Conservation (phyloP, 2,113 vertebrate genomes). For the Ginglymostoma cirratum region DNA sequence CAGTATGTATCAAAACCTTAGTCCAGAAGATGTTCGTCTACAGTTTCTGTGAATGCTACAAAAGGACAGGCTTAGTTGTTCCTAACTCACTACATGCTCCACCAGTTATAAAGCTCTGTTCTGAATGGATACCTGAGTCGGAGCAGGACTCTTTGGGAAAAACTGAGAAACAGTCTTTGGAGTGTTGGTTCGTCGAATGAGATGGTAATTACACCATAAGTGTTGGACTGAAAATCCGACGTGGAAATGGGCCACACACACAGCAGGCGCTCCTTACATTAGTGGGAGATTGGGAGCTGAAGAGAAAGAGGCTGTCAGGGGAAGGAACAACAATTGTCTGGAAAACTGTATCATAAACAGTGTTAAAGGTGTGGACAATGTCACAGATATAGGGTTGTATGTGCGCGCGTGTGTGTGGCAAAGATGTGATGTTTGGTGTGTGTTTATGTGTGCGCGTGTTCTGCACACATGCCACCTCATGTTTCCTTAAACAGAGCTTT, state of each 20-base stretch:
- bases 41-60: not conserved
- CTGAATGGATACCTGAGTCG: not conserved
- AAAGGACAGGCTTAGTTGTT: not conserved
- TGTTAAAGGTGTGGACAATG: slow-evolving; percentile 17
- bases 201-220: not conserved
- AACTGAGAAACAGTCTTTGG: not conserved
- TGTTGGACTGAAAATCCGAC: not conserved
- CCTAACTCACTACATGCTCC: not conserved
- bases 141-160: not conserved
- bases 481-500: slow-evolving; percentile 2
- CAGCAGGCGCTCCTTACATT: not conserved
- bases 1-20: not conserved
- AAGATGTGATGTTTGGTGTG: not conserved
- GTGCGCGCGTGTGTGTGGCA: not conserved
- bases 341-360: slow-evolving; percentile 19
- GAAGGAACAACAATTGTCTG: slow-evolving; percentile 12
- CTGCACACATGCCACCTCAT: not conserved
- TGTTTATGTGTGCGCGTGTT: not conserved
- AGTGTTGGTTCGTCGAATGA: not conserved
- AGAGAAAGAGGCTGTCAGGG: slow-evolving; percentile 10
- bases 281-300: not conserved
- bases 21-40: not conserved
- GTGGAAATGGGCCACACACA: not conserved
- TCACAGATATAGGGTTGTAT: not conserved
- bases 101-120: not conserved